A percentile compares a stretch with the other conserved stretches of the same genome.
Evolutionary conservation across 1,140 invertebrate genomes (phyloP).

Genomic region (Adoxophyes honmai): DNA sequence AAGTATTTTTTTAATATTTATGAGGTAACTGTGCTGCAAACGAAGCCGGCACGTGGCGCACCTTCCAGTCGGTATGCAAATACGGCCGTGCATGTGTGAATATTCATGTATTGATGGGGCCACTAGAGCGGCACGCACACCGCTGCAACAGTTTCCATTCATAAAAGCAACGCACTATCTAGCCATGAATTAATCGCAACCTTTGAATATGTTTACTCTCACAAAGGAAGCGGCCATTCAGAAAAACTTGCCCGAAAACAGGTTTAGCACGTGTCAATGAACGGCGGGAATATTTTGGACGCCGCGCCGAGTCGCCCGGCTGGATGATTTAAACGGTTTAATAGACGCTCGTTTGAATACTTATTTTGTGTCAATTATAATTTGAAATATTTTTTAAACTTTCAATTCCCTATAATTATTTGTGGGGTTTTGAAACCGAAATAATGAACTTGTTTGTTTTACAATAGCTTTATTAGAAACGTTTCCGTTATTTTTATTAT

Average conservation of each 20-base stretch:
- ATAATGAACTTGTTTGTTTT: conserved; percentile 13
- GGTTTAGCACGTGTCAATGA: conserved; percentile 75
- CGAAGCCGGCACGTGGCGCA: conserved; percentile 60
- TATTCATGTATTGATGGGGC: conserved; percentile 36
- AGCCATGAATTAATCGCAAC: conserved; percentile 76
- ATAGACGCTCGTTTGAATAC: conserved; percentile 45
- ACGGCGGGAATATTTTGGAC: conserved; percentile 70
- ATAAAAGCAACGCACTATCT: conserved; percentile 70
- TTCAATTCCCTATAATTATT: conserved; percentile 12
- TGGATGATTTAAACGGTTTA: conserved; percentile 62
- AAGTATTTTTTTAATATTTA: conserved; percentile 68
- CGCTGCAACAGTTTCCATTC: conserved; percentile 54
- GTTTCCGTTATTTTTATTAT: too few species aligned
- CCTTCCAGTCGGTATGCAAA: conserved; percentile 68
- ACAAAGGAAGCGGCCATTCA: conserved; percentile 74
- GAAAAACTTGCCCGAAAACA: conserved; percentile 68
- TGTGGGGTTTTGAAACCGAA: conserved; percentile 3
- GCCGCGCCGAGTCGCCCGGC: conserved; percentile 44
- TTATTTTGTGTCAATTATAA: conserved; percentile 44
- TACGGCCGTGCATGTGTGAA: conserved; percentile 45
- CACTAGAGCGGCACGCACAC: conserved; percentile 49
- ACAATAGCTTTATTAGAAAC: background rate
- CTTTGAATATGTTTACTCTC: conserved; percentile 75
- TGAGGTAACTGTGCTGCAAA: conserved; percentile 63
- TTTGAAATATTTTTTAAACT: conserved; percentile 23